Evolutionary conservation across 2,888 invertebrate genomes (phyloP), one percentile per base, ranked within the genome.

Genomic region (Aporophyla nigra): DNA sequence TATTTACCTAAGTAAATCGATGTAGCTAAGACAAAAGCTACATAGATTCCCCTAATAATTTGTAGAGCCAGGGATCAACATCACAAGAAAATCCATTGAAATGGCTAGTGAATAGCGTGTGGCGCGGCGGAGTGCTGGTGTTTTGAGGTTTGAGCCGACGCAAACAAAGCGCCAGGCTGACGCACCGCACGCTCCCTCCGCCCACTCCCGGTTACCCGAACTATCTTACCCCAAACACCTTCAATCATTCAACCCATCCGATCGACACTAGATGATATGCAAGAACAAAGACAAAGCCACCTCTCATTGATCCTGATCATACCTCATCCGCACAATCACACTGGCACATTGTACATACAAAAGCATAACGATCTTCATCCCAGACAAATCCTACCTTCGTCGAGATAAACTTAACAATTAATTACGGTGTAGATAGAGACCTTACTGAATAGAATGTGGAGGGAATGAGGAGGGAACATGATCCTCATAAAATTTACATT

Each of bases 401-500:
- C 21, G 58, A 75, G 73, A 82, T 82, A 79, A 83, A 78, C 81
- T 84, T 81, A 70, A 80, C 79, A 86, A 84, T 85, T 86, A 84
- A 86, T 87, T 87, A 84, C 71, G 68, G 58, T 83, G 74, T 79
- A 87, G 81, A 87, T 86, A 82, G 73, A 86, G 77, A 71, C 73
- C 81, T 87, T 80, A 87, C 82, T 85, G 83, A 85, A 86, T 81
- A 82, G 78, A 84, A 87, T 85, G 78, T 87, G 79, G 75, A 80
- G 77, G 72, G 80, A 81, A 84, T 79, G 85, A 83, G 85, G 76
- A 84, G 84, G 71, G 89, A 90, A 90, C 89, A 91, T 88, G 89
- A 89, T 90, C 87, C 90, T 91, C 91, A 90, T 94, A 93, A 95
- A 94, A 96, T 96, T 96, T 91, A 91, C 95, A 96, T 95, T 94